phyloP scores from a whole-genome alignment of 2,113 vertebrate species.

The Meriones unguiculatus region DNA sequence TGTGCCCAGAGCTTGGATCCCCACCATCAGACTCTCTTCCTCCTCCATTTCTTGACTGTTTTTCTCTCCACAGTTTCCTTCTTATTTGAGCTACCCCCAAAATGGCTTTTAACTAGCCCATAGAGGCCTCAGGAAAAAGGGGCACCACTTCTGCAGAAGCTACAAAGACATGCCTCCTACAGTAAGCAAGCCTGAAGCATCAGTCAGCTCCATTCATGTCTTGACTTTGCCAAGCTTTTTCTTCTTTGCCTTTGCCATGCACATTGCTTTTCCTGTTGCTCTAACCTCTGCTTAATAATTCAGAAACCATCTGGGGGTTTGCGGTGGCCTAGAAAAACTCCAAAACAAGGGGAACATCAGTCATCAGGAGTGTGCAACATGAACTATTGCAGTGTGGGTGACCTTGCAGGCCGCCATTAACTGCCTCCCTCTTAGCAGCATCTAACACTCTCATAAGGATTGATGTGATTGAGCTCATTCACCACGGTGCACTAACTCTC shows the following conservation, averaged over 20 bases:
- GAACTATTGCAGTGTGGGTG: background rate
- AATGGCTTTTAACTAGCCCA: background rate
- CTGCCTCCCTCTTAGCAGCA: background rate
- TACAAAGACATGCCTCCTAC: too few species aligned
- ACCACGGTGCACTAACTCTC: background rate
- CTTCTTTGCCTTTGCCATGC: background rate
- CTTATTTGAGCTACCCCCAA: background rate
- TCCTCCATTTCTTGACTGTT: background rate
- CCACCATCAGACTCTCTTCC: background rate
- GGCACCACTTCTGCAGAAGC: background rate
- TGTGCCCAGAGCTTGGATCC: background rate
- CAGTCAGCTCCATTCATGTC: background rate
- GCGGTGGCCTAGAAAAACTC: background rate
- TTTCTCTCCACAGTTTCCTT: background rate
- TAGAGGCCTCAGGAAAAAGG: background rate
- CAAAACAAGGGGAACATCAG: background rate
- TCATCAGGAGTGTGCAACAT: background rate
- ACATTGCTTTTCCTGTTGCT: constrained; percentile 2
- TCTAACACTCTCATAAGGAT: background rate
- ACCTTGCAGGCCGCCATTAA: background rate
- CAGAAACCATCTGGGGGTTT: background rate
- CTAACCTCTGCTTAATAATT: constrained; percentile 5
- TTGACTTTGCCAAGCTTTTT: background rate
- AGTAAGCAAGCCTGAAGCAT: background rate
- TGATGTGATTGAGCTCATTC: background rate